Evolutionary conservation across 92 coral and sea anemone species (phyloP).

Genomic region (Phenganax stokvisi): DNA sequence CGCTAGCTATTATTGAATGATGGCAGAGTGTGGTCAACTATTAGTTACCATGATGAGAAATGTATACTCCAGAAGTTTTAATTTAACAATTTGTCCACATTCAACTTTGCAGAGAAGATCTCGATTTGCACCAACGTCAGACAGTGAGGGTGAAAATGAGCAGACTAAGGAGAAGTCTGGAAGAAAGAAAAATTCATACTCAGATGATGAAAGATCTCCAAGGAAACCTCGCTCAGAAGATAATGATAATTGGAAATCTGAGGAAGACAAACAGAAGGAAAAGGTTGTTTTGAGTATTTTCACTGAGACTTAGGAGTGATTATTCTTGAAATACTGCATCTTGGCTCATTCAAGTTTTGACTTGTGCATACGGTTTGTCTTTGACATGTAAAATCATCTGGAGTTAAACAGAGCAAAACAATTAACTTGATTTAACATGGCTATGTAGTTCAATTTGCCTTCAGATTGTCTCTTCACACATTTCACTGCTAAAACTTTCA

Average conservation of each 20-base stretch:
- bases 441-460: not conserved
- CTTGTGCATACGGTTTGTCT: not conserved
- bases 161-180: not conserved
- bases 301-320: not conserved
- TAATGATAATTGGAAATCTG: constrained; percentile 36
- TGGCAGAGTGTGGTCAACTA: too few species aligned
- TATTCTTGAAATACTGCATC: not conserved
- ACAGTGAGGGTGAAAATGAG: constrained; percentile 31
- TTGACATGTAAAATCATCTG: not conserved
- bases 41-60: too few species aligned
- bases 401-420: not conserved
- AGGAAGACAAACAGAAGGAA: constrained; percentile 38
- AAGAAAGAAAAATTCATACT: not conserved
- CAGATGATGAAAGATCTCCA: constrained; percentile 19
- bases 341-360: not conserved
- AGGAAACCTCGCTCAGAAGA: not conserved
- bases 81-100: not conserved
- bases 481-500: constrained; percentile 42
- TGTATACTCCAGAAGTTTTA: too few species aligned
- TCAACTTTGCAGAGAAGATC: constrained; percentile 12
- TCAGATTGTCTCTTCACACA: not conserved
- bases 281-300: constrained; percentile 18
- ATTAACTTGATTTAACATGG: not conserved
- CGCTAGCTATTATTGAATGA: too few species aligned
- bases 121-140: constrained; percentile 11